Conservation (phyloP, 2,113 vertebrate genomes). For the Heterochromis multidens region DNA sequence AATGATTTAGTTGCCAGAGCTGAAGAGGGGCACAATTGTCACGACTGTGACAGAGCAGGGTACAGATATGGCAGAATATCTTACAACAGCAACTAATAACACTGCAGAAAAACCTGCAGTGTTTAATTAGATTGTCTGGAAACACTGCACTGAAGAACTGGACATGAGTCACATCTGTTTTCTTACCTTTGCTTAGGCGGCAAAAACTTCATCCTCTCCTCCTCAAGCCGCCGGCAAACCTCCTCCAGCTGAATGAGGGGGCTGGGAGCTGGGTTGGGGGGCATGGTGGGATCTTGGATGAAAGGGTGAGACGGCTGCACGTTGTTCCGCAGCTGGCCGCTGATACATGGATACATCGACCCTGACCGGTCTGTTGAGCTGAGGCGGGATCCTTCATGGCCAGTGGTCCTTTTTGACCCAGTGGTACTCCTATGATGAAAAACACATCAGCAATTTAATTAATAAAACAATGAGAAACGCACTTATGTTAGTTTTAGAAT, state of each 20-base stretch:
- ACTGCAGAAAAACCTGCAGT: neutral
- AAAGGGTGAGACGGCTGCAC: conserved; percentile 91
- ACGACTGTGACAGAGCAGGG: too few species aligned
- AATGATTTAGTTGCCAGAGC: neutral
- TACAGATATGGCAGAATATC: neutral
- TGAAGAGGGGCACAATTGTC: neutral
- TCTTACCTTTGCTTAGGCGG: conserved; percentile 85
- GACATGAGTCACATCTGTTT: neutral
- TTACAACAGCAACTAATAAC: neutral
- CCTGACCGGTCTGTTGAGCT: conserved; percentile 78
- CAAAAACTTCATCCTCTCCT: conserved; percentile 84
- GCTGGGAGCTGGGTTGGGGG: conserved; percentile 92
- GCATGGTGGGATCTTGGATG: conserved; percentile 95
- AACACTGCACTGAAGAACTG: neutral
- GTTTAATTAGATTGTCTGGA: neutral
- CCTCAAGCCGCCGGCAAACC: conserved; percentile 88
- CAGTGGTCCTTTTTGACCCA: conserved; percentile 79
- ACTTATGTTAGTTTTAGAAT: neutral
- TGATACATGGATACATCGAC: conserved; percentile 78
- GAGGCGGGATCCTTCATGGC: conserved; percentile 77
- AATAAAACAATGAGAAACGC: neutral
- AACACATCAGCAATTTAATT: neutral
- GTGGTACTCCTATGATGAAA: conserved; percentile 68
- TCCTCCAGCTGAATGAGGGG: conserved; percentile 95
- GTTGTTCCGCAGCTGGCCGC: conserved; percentile 78